A percentile compares a stretch with the other conserved stretches of the same genome.
Conservation (phyloP, 1,140 invertebrate genomes). For the Globodera rostochiensis region DNA sequence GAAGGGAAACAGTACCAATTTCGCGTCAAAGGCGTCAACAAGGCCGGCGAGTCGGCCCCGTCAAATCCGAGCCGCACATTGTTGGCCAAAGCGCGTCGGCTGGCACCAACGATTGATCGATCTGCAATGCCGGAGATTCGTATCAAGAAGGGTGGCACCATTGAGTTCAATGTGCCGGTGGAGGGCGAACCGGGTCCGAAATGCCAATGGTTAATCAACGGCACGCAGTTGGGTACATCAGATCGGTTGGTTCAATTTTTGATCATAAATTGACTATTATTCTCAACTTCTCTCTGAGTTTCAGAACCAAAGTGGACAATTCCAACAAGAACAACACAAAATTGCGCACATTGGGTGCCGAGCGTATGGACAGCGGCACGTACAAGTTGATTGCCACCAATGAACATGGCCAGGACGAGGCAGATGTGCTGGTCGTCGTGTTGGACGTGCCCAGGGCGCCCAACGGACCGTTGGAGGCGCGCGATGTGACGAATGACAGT, state of each 20-base stretch:
- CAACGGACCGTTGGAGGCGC: conserved; percentile 68
- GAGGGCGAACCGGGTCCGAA: conserved; percentile 84
- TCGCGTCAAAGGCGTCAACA: conserved; percentile 86
- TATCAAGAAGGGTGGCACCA: conserved; percentile 82
- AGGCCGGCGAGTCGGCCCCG: conserved; percentile 84
- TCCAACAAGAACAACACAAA: conserved; percentile 67
- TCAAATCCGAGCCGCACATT: conserved; percentile 88
- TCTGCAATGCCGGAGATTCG: conserved; percentile 82
- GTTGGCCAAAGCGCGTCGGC: conserved; percentile 83
- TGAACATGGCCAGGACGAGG: conserved; percentile 86
- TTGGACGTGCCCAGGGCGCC: conserved; percentile 71
- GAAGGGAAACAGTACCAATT: conserved; percentile 89
- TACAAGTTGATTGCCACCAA: conserved; percentile 90
- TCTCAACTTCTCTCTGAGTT: not conserved
- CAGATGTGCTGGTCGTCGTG: conserved; percentile 87
- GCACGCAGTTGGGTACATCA: conserved; percentile 47
- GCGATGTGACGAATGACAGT: conserved; percentile 68
- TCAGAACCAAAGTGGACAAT: conserved; percentile 63
- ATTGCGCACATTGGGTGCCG: conserved; percentile 70
- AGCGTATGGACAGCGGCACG: conserved; percentile 75
- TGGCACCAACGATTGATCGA: conserved; percentile 88
- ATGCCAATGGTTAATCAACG: conserved; percentile 78
- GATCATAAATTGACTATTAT: no score
- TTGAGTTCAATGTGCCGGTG: conserved; percentile 90
- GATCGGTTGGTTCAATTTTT: conserved; percentile 35